Base-by-base conservation (phyloP, 2,888 invertebrate species). In the Oeneis ivallda region DNA sequence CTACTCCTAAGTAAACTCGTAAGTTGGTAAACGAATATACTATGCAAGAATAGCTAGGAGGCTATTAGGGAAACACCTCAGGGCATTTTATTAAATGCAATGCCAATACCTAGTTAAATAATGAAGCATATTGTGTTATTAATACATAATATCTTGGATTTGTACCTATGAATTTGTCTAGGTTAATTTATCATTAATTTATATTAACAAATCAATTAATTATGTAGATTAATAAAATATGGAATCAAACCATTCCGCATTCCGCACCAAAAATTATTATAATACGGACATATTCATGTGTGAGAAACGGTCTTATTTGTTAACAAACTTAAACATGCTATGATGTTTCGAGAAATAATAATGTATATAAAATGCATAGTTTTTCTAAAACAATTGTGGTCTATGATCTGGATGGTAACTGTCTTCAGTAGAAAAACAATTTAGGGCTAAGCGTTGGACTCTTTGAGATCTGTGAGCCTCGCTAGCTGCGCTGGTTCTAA, bases 401-500 rank as follows among this genome's bases (percentile, higher is more conserved):
- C 62, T 34, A 62, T 34, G 41, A 43, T 54, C 13, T 54, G 32
- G 5, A 10, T 56, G 34, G 57, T 56, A 47, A 54, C 4, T 45
- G 45, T 15, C 45, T 45, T 64, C 56, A 61, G 57, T 61, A 50
- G 53, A 67, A 63, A 65, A 58, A 60, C 50, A 63, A 69, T 70
- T 74, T 73, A 74, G 56, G 19, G 71, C 87, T 96, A 97, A 92
- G 97, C 97, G 87, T 97, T 97, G 69, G 97, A 97, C 88, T 97
- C 97, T 86, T 97, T 97, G 67, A 97, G 93, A 83, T 96, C 96
- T 81, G 97, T 96, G 76, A 97, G 93, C 82, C 96, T 94, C 69
- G 97, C 97, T 77, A 97, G 93, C 84, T 97, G 97, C 80, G 97
- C 96, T 37, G 97, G 96, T 78, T 97, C 97, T 70, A 97, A 93